Evolutionary conservation across 2,113 vertebrate genomes (phyloP).

Genomic region (Empidonax traillii): DNA sequence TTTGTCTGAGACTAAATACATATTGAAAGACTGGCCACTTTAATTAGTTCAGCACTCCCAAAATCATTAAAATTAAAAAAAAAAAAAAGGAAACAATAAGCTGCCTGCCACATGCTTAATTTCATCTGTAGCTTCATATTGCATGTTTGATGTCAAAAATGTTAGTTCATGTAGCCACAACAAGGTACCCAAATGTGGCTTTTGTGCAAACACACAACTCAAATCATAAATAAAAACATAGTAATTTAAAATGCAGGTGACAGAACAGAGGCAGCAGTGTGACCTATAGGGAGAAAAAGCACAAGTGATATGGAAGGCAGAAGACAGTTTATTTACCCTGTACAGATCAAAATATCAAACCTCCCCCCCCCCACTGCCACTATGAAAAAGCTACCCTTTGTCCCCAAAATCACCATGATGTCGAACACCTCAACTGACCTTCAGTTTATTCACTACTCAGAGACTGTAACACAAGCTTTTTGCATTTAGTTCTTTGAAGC

Average conservation of each 20-base stretch:
- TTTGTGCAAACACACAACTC: not conserved
- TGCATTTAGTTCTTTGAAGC: not conserved
- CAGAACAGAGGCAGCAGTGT: not conserved
- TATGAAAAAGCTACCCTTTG: not conserved
- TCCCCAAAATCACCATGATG: not conserved
- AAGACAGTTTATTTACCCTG: not conserved
- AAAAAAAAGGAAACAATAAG: not conserved
- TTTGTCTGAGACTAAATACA: not conserved
- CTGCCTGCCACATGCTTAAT: not conserved
- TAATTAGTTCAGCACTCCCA: not conserved
- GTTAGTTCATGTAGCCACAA: not conserved
- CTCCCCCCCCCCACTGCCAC: not conserved
- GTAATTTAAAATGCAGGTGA: not conserved
- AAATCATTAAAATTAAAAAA: not conserved
- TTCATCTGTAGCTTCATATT: not conserved
- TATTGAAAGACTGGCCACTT: not conserved
- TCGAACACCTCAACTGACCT: not conserved
- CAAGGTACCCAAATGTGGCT: not conserved
- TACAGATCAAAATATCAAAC: not conserved
- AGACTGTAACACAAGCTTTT: not conserved
- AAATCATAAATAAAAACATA: not conserved
- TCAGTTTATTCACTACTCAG: not conserved
- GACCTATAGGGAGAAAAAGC: not conserved
- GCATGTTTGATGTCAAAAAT: not conserved
- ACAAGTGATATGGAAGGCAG: not conserved